Evolutionary conservation across 2,113 vertebrate genomes (phyloP).

Genomic region (Petaurus breviceps): DNA sequence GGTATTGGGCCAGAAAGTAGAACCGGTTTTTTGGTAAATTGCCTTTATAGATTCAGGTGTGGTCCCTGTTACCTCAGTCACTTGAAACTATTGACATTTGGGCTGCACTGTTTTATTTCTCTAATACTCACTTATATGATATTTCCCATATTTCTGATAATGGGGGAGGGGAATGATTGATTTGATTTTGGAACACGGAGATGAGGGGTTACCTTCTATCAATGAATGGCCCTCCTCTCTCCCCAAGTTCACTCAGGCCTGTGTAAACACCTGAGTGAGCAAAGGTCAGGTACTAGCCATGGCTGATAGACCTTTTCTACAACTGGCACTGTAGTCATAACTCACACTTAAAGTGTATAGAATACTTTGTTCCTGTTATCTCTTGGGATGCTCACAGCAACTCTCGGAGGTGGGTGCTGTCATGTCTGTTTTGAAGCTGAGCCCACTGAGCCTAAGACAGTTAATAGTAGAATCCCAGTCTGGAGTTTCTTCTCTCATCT

Average conservation of each 20-base stretch:
- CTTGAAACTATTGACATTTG: not conserved
- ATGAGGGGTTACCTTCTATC: not conserved
- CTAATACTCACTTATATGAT: not conserved
- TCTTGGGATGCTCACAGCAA: too few relatives aligned
- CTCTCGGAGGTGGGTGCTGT: too few relatives aligned
- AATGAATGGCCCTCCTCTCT: not conserved
- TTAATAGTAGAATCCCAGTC: constrained; percentile 83
- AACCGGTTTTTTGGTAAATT: not conserved
- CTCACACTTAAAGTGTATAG: too few relatives aligned
- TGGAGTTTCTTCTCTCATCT: constrained; percentile 92
- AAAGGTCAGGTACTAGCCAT: not conserved
- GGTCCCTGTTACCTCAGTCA: not conserved
- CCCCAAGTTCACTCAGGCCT: not conserved
- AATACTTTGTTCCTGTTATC: too few relatives aligned
- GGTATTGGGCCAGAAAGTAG: not conserved
- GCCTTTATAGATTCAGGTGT: not conserved
- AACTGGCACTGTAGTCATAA: too few relatives aligned
- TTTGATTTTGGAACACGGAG: not conserved
- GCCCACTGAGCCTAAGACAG: too few relatives aligned
- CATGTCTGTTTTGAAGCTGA: too few relatives aligned
- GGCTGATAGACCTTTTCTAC: not conserved
- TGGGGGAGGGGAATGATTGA: not conserved
- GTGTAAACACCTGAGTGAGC: not conserved
- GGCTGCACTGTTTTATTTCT: not conserved
- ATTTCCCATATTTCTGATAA: not conserved